Evolutionary conservation across 2,888 invertebrate species (phyloP), one percentile per base, ranked within the genome.

Genomic region (Megastigmus dorsalis): DNA sequence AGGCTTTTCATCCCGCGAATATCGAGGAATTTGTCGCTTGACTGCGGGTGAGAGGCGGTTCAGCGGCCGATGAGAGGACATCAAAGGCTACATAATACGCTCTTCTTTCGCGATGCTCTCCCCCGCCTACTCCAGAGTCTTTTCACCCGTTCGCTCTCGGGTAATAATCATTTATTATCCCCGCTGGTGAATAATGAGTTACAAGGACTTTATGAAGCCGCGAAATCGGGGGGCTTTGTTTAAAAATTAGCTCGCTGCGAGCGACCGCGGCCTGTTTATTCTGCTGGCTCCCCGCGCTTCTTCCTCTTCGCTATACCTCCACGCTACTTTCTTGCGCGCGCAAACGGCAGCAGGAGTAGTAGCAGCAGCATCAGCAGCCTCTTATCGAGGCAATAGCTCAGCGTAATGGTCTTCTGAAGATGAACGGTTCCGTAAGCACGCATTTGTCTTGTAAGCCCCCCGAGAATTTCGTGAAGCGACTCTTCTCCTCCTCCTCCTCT

Each of bases 121-220:
- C 41, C 62, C 68, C 66, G 76, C n/a, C 62, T 57, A 68, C 70
- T 76, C 76, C 76, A 10, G 6, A 30, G 10, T 57, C 57, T 57
- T 75, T 74, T 66, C 36, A 50, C 26, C 74, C 69, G 48, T 76
- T 48, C 72, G 48, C 71, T 57, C 71, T 57, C 67, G 75, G 71
- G 80, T 85, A 84, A 87, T 87, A 84, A 87, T 88, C 85, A 87
- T 88, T 86, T 86, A 88, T 88, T 86, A 88, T 85, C 83, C 80
- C 80, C 59, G 30, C 78, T 66, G 75, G 79, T 38, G 81, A 83
- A 83, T 86, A 85, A 85, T 85, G 84, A 84, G 83, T 13, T 78
- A 77, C 78, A 78, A 80, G 80, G 79, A 77, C 82, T 79, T 85
- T 82, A 86, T 85, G 83, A 85, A 85, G 82, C 84, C 80, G 75